Evolutionary conservation across 2,113 vertebrate species (phyloP).

Genomic region (Ctenomys sociabilis): DNA sequence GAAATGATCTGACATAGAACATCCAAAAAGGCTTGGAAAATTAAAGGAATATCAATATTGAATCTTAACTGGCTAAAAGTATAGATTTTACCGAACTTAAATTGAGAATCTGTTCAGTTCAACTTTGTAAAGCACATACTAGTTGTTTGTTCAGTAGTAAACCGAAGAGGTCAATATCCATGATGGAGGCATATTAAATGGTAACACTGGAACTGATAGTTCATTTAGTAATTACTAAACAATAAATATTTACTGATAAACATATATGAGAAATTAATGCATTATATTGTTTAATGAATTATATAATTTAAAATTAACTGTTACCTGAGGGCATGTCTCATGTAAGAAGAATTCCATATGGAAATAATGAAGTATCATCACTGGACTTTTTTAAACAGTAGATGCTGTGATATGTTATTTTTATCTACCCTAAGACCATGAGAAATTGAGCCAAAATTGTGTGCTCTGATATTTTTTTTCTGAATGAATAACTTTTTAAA

Average conservation of each 20-base stretch:
- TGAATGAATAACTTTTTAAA: background rate
- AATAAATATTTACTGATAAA: background rate
- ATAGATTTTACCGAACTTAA: background rate
- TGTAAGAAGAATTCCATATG: background rate
- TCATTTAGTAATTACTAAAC: background rate
- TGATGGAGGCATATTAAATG: background rate
- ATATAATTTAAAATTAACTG: background rate
- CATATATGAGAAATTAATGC: background rate
- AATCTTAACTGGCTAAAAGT: background rate
- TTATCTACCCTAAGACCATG: background rate
- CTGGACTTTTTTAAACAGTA: background rate
- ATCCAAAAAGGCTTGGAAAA: background rate
- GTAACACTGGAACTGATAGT: background rate
- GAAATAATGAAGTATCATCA: background rate
- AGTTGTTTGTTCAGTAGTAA: background rate
- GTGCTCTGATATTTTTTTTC: background rate
- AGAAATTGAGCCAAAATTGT: background rate
- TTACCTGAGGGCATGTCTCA: background rate
- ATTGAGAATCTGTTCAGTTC: background rate
- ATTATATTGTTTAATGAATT: background rate
- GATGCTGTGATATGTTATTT: background rate
- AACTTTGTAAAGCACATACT: background rate
- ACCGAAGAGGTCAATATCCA: background rate
- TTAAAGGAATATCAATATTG: background rate
- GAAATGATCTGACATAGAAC: background rate